These are phyloP conservation scores for Petrolisthes cinctipes DNA, from an alignment of 2,888 invertebrate species.

Conservation along the genomic window DNA sequence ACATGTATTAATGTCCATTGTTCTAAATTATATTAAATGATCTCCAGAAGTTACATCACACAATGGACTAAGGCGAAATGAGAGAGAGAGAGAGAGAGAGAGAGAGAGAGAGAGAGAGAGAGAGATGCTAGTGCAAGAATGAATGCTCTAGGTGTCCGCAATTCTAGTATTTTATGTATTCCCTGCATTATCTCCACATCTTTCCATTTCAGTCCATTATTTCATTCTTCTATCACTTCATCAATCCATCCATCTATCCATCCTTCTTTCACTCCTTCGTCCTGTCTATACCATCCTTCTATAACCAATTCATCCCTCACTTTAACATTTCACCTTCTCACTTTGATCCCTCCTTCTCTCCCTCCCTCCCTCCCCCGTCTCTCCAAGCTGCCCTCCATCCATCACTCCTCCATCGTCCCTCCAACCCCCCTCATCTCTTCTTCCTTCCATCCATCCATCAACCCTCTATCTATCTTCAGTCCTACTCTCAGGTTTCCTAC, in stretches of 20 bases:
- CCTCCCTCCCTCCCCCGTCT: not conserved
- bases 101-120: not conserved
- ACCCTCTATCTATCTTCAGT: not conserved
- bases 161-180: not conserved
- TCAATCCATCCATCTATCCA: too few relatives aligned
- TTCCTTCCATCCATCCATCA: not conserved
- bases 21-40: not conserved
- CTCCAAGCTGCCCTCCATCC: not conserved
- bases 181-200: not conserved
- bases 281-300: too few relatives aligned
- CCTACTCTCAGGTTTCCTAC: not conserved
- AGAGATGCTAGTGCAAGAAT: too few relatives aligned
- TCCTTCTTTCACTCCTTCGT: too few relatives aligned
- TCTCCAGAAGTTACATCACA: conserved; percentile 1
- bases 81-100: conserved; percentile 7
- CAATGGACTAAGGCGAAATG: not conserved
- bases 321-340: not conserved
- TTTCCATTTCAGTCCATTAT: too few relatives aligned
- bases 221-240: too few relatives aligned
- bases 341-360: not conserved
- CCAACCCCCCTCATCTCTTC: not conserved
- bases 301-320: too few relatives aligned
- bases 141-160: too few relatives aligned
- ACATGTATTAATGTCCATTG: conserved; percentile 1
- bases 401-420: not conserved